Evolutionary conservation across 2,797 vertebrate species (phyloP), one percentile per base, ranked within the genome.

Genomic region (Mormyrops attenuatus): DNA sequence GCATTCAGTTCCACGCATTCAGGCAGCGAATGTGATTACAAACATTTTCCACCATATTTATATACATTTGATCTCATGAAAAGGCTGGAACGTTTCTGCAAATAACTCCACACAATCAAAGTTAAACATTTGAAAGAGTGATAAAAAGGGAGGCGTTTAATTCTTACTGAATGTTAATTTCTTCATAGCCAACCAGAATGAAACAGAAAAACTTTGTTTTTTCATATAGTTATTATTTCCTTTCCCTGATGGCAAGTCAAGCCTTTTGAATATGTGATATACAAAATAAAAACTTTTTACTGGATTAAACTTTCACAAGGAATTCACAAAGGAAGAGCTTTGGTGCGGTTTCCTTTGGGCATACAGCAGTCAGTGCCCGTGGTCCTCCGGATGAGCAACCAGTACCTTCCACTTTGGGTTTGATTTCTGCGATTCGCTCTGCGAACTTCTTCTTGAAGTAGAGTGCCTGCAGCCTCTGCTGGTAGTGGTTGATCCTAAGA

Each of bases 391-490:
- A 15, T 0, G 5, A 44, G 17, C 38, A 44, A 7, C 34, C 73
- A 80, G 38, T 96, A 98, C 98, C 98, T 97, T 97, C 96, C 89
- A 99, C 96, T 94, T 97, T 98, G 38, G 98, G 98, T 92, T 98
- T 98, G 91, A 98, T 94, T 90, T 99, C 98, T 22, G 96, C 95
- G 89, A 99, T 95, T 91, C 97, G 96, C 92, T 99, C 98, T 17
- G 97, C 95, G 95, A 99, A 99, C 94, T 98, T 99, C 95, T 99
- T 99, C 93, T 99, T 99, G 94, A 98, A 99, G 95, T 97, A 97
- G 49, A 99, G 95, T 0, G 97, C 96, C 89, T 97, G 97, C 17
- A 99, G 92, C 92, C 97, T 96, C 92, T 99, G 97, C 63, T 99
- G 98, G 90, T 99, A 99, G 94, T 99, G 98, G 93, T 97, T 96